A percentile compares a stretch with the other conserved stretches of the same genome.
phyloP scores from a whole-genome alignment of 2,113 vertebrate species.

The Semnornis frantzii region DNA sequence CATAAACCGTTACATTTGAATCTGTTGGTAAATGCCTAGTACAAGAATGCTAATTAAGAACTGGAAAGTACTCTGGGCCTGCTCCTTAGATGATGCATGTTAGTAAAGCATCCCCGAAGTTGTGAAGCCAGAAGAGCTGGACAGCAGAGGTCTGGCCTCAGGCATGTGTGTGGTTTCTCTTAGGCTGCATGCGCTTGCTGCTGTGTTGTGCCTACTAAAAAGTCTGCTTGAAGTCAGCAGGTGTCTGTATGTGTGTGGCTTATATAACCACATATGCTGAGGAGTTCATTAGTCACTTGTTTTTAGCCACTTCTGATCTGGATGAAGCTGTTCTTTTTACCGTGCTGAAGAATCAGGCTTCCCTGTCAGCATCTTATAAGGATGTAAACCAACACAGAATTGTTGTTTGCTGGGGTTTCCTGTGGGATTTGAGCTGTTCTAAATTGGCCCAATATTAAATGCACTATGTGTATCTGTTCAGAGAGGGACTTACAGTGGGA shows the following conservation, averaged over 20 bases:
- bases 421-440: not conserved
- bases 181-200: not conserved
- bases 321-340: conserved; percentile 11
- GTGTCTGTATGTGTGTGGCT: conserved; percentile 27
- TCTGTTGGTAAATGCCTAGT: not conserved
- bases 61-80: not conserved
- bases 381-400: not conserved
- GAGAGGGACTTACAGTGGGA: not conserved
- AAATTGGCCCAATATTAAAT: not conserved
- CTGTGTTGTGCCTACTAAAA: not conserved
- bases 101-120: not conserved
- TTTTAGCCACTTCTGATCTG: not conserved
- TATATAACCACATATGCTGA: not conserved
- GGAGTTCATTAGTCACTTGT: not conserved
- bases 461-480: not conserved
- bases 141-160: not conserved
- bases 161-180: not conserved
- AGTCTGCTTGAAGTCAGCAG: conserved; percentile 46
- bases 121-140: not conserved
- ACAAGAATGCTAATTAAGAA: not conserved
- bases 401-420: conserved; percentile 7
- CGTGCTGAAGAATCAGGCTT: not conserved
- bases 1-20: not conserved
- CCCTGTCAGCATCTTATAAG: not conserved
- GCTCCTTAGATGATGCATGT: not conserved